Evolutionary conservation across 2,797 vertebrate genomes (phyloP).

Genomic region (Rallus crepitans): DNA sequence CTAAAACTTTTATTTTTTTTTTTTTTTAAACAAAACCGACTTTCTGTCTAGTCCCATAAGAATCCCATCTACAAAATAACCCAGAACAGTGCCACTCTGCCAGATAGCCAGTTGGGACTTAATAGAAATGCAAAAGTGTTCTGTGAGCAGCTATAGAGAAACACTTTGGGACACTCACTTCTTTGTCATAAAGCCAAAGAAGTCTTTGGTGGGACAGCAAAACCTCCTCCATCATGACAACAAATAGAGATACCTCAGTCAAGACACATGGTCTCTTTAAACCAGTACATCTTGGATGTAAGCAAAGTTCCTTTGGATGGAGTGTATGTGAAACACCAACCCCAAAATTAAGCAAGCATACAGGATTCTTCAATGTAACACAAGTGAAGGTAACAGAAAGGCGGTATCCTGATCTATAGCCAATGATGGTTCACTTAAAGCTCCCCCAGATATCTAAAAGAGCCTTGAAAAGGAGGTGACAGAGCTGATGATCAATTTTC

Average conservation of each 20-base stretch:
- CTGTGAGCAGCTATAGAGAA: background rate
- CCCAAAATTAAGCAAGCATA: background rate
- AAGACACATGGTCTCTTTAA: background rate
- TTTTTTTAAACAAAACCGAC: background rate
- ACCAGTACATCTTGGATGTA: accelerated
- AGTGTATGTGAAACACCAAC: background rate
- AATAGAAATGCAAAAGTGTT: background rate
- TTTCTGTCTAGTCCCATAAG: conserved; percentile 7
- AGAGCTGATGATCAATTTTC: background rate
- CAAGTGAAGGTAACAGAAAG: background rate
- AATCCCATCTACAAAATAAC: conserved; percentile 26
- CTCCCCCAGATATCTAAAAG: background rate
- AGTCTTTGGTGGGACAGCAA: background rate
- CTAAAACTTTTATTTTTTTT: background rate
- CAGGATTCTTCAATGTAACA: background rate
- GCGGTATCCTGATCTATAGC: background rate
- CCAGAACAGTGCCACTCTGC: background rate
- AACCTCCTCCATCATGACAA: background rate
- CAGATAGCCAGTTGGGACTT: too few species aligned
- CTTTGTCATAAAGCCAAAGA: background rate
- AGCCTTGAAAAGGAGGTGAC: background rate
- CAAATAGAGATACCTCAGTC: background rate
- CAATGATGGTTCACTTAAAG: background rate
- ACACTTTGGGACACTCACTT: background rate
- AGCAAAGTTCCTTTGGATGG: background rate